Evolutionary conservation across 2,888 invertebrate species (phyloP).

Genomic region (Noctua comes): DNA sequence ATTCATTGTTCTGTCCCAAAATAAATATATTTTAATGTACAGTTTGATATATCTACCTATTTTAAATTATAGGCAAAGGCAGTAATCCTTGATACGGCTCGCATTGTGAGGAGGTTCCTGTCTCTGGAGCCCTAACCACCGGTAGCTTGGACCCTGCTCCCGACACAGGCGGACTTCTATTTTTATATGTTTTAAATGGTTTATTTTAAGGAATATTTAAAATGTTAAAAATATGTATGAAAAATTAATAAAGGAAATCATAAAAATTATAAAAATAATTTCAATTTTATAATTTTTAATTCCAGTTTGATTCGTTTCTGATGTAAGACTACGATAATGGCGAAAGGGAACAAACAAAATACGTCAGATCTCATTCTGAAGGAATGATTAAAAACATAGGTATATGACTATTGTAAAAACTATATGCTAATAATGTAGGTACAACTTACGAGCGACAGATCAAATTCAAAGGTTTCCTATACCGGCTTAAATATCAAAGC

Average conservation of each 20-base stretch:
- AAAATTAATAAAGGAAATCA: too few relatives aligned
- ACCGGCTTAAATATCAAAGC: constrained; percentile 1
- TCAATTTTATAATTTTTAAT: too few relatives aligned
- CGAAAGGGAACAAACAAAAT: not conserved
- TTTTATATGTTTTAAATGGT: too few relatives aligned
- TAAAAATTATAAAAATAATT: too few relatives aligned
- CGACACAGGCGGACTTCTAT: too few relatives aligned
- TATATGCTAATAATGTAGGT: not conserved
- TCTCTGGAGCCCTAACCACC: too few relatives aligned
- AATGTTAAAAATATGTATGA: too few relatives aligned
- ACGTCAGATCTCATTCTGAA: not conserved
- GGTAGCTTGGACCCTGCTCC: too few relatives aligned
- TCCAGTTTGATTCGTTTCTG: not conserved
- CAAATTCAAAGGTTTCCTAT: constrained; percentile 6
- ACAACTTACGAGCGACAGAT: not conserved
- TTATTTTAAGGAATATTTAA: too few relatives aligned
- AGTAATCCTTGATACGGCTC: too few relatives aligned
- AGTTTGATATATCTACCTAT: not conserved
- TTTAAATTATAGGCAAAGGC: too few relatives aligned
- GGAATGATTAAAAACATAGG: not conserved
- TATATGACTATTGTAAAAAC: not conserved
- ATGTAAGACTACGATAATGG: not conserved
- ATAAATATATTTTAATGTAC: not conserved
- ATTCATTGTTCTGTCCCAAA: not conserved
- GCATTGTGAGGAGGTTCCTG: too few relatives aligned